Base-by-base conservation (phyloP, 2,888 invertebrate species). In the Onthophagus sagittarius region DNA sequence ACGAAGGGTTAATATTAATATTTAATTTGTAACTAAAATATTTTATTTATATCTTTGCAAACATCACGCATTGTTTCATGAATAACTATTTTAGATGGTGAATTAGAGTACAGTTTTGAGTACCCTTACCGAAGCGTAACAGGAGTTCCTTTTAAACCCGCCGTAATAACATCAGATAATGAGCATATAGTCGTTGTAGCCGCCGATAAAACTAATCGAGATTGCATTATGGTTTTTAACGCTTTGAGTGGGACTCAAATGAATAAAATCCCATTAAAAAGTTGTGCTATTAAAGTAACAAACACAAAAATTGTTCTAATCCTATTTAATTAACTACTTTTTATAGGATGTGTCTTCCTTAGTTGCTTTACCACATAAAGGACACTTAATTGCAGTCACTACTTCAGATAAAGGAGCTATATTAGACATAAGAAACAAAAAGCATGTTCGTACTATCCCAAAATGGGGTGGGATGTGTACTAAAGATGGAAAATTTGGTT, bases 401-500 rank as follows among this genome's bases (percentile, higher is more conserved):
- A 95, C 96, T 71, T 91, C 91, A 6, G 98, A 98, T 80, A 97
- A 97, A 84, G 94, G 94, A 9, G 94, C 93, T 76, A 92, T 98
- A 63, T 87, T 97, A 79, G 98, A 98, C 81, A 93, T 98, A 75
- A 94, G 93, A 82, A 93, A 91, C 14, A 97, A 97, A 81, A 93
- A 94, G 80, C 92, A 95, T 76, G 87, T 97, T n/a, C 89, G 97
- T 71, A 92, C 94, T 0, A 92, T 98, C 11, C 92, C 93, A 0
- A 93, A 96, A 80, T 98, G 98, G 98, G 95, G 95, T 77, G 98
- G 98, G 0, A 92, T 91, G 71, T 92, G 95, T 78, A 95, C 95
- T 0, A 89, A 89, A 77, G 96, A 96, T 81, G 96, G 96, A 0
- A 96, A 95, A 84, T 92, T 91, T 78, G 99, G 98, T 0, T 88